Conservation (phyloP, 2,888 invertebrate genomes). For the Spisula subtruncata region DNA sequence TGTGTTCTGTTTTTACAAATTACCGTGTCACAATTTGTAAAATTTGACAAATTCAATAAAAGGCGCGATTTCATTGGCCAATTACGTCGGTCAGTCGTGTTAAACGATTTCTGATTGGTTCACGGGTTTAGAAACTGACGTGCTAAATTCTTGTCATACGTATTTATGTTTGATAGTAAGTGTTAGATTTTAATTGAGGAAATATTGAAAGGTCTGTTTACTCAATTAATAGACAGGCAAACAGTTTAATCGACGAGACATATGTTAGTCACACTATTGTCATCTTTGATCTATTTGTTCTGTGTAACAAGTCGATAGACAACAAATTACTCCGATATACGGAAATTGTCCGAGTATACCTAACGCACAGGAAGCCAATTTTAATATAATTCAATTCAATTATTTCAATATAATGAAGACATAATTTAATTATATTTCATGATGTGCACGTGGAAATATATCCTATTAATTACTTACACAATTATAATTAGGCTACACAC, state of each 20-base stretch:
- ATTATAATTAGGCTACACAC: too few species aligned
- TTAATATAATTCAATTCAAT: background rate
- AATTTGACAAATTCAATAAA: conserved; percentile 21
- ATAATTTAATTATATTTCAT: background rate
- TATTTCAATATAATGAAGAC: background rate
- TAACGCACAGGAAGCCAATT: background rate
- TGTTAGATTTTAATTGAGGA: conserved; percentile 28
- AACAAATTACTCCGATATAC: background rate
- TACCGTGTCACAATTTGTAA: conserved; percentile 21
- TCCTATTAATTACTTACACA: too few species aligned
- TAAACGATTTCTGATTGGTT: conserved; percentile 20
- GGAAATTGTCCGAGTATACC: background rate
- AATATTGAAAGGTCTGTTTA: conserved; percentile 38
- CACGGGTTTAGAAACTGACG: background rate
- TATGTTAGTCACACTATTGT: conserved; percentile 28
- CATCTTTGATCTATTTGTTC: conserved; percentile 38
- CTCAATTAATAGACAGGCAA: conserved; percentile 30
- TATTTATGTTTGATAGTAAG: conserved; percentile 19
- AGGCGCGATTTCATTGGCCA: conserved; percentile 28
- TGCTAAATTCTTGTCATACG: conserved; percentile 13
- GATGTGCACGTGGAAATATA: too few species aligned
- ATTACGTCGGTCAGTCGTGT: background rate
- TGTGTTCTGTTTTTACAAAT: conserved; percentile 32
- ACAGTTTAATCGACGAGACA: conserved; percentile 36
- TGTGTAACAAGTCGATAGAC: background rate